Base-by-base conservation (phyloP, 1,140 invertebrate genomes). In the Lutraria rhynchaena region DNA sequence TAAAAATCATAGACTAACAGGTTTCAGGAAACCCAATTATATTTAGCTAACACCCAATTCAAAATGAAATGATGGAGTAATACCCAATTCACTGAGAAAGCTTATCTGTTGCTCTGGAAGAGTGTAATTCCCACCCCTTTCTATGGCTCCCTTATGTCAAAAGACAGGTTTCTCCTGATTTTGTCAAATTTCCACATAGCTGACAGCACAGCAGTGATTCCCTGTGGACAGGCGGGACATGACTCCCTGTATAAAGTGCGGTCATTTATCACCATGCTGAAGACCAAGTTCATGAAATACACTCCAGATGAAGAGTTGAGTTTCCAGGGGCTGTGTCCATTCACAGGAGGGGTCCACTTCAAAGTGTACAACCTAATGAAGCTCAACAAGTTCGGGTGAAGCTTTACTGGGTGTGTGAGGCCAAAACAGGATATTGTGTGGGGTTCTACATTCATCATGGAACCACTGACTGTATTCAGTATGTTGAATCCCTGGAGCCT, bases 321-420 rank as follows among this genome's bases (percentile, higher is more conserved):
- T n/a, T 49, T 74, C 61, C 67, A 81, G 27, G 78, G 22, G 17
- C 61, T 57, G 15, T 81, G 82, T 70, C 73, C 73, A 3, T 86
- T 63, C 22, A 84, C 78, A 27, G 57, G 57, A 5, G 2, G 57
- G 19, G 57, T 29, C 19, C 7, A 27, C 5, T 60, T 60, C 31
- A 15, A 29, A 27, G 24, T 60, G 5, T 60, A 60, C 24, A 31
- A 60, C 19, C 57, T 29, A 27, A 27, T 13, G 7, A 60, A 60
- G 19, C 57, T 29, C 24, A 60, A 60, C 57, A 13, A 29, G 19
- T 60, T 60, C 27, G 31, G 57, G 27, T 65, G 24, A 65, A 35
- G 24, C 24, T 41, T 5, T 35, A n/a, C 22, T n/a, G 41, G n/a
- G 57, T 60, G 3, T 60, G 31, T 27, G 7, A 60, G 24, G 57